Evolutionary conservation across 2,888 invertebrate genomes (phyloP), one percentile per base, ranked within the genome.

Genomic region (Spilarctia lutea): DNA sequence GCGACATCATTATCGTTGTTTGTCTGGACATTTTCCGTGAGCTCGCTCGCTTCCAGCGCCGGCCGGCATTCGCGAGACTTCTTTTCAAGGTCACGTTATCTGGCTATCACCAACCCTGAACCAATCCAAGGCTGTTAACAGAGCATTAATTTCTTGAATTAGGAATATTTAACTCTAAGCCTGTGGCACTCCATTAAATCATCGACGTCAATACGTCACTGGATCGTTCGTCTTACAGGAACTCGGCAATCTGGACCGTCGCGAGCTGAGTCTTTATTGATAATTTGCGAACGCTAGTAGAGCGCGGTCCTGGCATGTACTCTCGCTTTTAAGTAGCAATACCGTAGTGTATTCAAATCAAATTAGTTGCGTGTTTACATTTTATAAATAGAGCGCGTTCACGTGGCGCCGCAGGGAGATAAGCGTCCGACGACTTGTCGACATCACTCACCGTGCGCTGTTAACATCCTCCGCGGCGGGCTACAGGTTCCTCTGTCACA

Each of bases 11-110:
- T 94, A 93, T 92, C 91, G 89, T 91, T 94, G 93, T 94, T 94
- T 94, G 94, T 93, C 90, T 93, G 92, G 89, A 91, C 89, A 90
- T 93, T 94, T 94, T 92, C 93, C 93, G 91, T 89, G 90, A 91
- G 93, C 89, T 88, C 87, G 90, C 89, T 90, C 91, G 91, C 91
- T 87, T 90, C 89, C 90, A 91, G 89, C 88, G 93, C 94, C 94
- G 94, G 94, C 93, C 94, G 94, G 94, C 92, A 88, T 90, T 92
- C 92, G 92, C 91, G 91, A 91, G 91, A 89, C 92, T 92, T 90
- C 89, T 89, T 83, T 87, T 87, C 95, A 96, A 96, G 96, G 96
- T 94, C 95, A 92, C 93, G 94, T 95, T 95, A 95, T 96, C 96
- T 93, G 91, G 92, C 92, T 93, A 93, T 93, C 94, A 94, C 90